phyloP scores from a whole-genome alignment of 2,888 invertebrate genomes.

The Apeira syringaria region DNA sequence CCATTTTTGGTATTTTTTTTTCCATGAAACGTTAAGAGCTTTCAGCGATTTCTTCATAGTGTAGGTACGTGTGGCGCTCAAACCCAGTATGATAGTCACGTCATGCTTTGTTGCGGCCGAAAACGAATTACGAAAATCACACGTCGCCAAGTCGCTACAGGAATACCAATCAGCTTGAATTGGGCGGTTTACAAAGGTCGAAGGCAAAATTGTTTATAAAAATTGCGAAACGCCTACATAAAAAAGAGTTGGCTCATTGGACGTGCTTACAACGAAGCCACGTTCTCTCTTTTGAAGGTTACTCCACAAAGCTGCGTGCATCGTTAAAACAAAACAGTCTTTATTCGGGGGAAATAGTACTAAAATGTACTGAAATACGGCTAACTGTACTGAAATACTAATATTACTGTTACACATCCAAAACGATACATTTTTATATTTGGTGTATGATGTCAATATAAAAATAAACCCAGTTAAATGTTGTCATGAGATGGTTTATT shows the following conservation, averaged over 20 bases:
- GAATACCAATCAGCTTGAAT: conserved; percentile 79
- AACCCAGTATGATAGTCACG: conserved; percentile 59
- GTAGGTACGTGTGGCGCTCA: conserved; percentile 40
- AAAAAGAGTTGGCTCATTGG: conserved; percentile 78
- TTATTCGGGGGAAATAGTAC: conserved; percentile 60
- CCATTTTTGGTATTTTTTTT: no score
- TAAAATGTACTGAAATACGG: conserved; percentile 41
- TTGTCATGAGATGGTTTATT: no score
- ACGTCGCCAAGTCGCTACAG: conserved; percentile 58
- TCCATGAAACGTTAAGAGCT: no score
- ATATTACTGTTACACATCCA: conserved; percentile 19
- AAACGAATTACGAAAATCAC: conserved; percentile 74
- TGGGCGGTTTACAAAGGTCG: conserved; percentile 79
- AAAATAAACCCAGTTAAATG: no score
- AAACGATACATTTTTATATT: conserved; percentile 18
- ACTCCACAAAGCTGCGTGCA: conserved; percentile 59
- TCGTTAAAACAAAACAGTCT: conserved; percentile 72
- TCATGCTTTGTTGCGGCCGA: conserved; percentile 53
- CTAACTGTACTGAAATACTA: conserved; percentile 33
- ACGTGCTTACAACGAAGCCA: conserved; percentile 72
- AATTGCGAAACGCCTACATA: conserved; percentile 74
- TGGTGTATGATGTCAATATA: conserved; percentile 13
- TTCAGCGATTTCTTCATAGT: conserved; percentile 38
- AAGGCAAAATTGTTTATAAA: conserved; percentile 78
- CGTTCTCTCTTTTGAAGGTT: conserved; percentile 82